Evolutionary conservation across 2,797 vertebrate genomes (phyloP).

Genomic region (Rhodeus uyekii): DNA sequence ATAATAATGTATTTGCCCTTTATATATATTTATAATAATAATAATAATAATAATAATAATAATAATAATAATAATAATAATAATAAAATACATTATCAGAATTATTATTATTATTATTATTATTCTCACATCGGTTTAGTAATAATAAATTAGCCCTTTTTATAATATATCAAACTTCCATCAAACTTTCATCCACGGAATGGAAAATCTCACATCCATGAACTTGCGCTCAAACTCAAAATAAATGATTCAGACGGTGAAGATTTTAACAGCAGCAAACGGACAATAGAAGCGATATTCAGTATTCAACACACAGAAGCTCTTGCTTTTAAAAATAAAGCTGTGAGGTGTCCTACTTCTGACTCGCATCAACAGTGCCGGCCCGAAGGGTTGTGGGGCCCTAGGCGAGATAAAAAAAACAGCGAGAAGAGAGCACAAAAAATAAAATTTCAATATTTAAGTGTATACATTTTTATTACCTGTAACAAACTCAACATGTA

Average conservation of each 20-base stretch:
- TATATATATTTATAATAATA: too few relatives aligned
- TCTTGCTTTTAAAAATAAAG: slow-evolving; percentile 7
- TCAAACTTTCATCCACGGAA: not conserved
- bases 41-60: not conserved
- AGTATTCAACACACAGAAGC: slow-evolving; percentile 9
- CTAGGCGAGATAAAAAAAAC: too few relatives aligned
- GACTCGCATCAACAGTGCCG: too few relatives aligned
- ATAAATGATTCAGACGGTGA: not conserved
- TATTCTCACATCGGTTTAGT: not conserved
- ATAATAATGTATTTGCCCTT: too few relatives aligned
- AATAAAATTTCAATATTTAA: too few relatives aligned
- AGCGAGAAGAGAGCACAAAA: too few relatives aligned
- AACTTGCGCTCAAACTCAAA: not conserved
- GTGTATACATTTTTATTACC: too few relatives aligned
- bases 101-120: not conserved
- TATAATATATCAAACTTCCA: too few relatives aligned
- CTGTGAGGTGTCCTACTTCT: slow-evolving; percentile 9
- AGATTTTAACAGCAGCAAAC: not conserved
- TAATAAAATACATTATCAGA: too few relatives aligned
- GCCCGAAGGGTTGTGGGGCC: too few relatives aligned
- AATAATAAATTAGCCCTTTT: too few relatives aligned
- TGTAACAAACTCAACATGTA: too few relatives aligned
- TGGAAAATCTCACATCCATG: not conserved
- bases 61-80: not conserved
- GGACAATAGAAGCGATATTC: slow-evolving; percentile 11